Base-by-base conservation (phyloP, 2,888 invertebrate genomes). In the Drosophila mettleri region DNA sequence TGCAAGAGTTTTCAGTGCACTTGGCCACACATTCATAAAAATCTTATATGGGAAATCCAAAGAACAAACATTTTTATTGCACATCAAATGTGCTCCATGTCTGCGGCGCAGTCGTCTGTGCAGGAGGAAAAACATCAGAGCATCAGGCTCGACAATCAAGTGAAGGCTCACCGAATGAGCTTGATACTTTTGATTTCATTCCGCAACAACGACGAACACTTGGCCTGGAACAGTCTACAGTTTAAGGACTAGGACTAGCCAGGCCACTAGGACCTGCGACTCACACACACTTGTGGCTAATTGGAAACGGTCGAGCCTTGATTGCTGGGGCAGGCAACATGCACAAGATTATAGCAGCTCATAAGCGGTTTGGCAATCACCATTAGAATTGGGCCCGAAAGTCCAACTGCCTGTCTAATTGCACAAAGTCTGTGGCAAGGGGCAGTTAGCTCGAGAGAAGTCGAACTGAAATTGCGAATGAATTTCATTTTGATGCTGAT, bases 281-380 rank as follows among this genome's bases (percentile, higher is more conserved):
- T 31, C 39, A 33, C 9, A 33, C 29, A 39, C 27, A 24, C 14
- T 4, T 16, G 39, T 49, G 67, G 55, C 67, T 77, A 81, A 75
- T 70, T 84, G 81, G 64, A 70, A 74, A 51, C 22, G 60, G 55
- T 20, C 24, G 38, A 54, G 52, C 71, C 71, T 72, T 75, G 80
- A 79, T 76, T 80, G 66, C 76, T 49, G 22, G 20, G 33, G 34
- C 22, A 24, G 52, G 46, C 59, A 16, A 10, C 34, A 38, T 48
- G 43, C 31, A 57, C n/a, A 77, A 64, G 66, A 69, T 65, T 65
- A 67, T 70, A 52, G 53, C 66, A 65, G 58, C 73, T 86, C 87
- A 81, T 83, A 86, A 88, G 88, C 84, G 83, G 84, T 83, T 80
- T 69, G 53, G 80, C 86, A 83, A 83, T 83, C 83, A 83, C 69